These are phyloP conservation scores for Eptesicus fuscus DNA, from an alignment of 2,113 vertebrate genomes.

Conservation along the genomic window DNA sequence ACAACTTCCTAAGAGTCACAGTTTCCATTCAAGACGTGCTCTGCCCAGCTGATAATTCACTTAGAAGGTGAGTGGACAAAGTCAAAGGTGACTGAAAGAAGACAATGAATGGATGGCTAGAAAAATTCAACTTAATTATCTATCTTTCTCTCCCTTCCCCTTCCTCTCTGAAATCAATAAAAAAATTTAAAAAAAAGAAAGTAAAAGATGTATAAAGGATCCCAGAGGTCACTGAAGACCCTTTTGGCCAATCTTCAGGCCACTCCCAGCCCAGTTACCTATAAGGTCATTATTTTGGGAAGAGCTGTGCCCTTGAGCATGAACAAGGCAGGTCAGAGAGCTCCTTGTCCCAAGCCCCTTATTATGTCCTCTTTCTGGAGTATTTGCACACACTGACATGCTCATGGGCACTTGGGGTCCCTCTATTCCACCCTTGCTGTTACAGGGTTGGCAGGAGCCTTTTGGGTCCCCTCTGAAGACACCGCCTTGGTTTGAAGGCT, in stretches of 20 bases:
- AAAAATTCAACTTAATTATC: slow-evolving; percentile 19
- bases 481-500: not conserved
- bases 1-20: not conserved
- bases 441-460: not conserved
- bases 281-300: not conserved
- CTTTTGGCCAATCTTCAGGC: not conserved
- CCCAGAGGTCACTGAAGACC: not conserved
- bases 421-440: not conserved
- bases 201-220: not conserved
- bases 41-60: not conserved
- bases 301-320: not conserved
- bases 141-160: not conserved
- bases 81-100: not conserved
- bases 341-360: not conserved
- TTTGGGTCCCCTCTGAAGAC: not conserved
- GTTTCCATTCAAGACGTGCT: slow-evolving; percentile 18
- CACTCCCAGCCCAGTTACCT: not conserved
- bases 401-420: not conserved
- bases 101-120: not conserved
- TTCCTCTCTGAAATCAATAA: no score
- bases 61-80: not conserved
- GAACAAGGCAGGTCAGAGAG: not conserved
- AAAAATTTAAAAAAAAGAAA: not conserved
- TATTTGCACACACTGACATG: not conserved
- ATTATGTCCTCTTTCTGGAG: not conserved